Base-by-base conservation (phyloP, 2,888 invertebrate genomes). In the Synanthedon vespiformis region DNA sequence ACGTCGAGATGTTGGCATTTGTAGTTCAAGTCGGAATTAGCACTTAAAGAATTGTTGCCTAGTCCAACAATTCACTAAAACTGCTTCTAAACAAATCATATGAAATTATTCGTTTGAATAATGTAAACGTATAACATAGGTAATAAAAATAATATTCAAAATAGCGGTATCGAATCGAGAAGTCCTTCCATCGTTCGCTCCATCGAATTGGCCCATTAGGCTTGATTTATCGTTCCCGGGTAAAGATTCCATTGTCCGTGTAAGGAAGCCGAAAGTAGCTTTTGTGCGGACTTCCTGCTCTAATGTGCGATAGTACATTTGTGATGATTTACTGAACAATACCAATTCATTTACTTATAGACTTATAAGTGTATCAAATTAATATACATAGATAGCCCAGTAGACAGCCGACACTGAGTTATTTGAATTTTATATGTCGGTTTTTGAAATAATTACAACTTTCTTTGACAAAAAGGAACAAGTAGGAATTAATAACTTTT, bases 221-320 rank as follows among this genome's bases (percentile, higher is more conserved):
- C 49, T 48, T 63, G 63, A 70, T 70, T 68, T 68, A 68, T 62
- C 52, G 55, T 51, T 47, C 51, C 40, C 51, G 34, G 52, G 48
- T 41, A 27, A 48, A 56, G 53, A 57, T 50, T 54, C 62, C 56
- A 61, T 68, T 65, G 63, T 52, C 56, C 48, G 48, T 48, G 22
- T 8, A 18, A 6, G 48, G 22, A 48, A 16, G 48, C 16, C 16
- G 48, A 48, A 16, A 13, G 48, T 16, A 48, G 48, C 16, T 16
- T 13, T 16, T 48, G 48, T 48, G 16, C 18, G 12, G 22, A 16
- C 12, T 48, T 22, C 48, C 22, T 48, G 16, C n/a, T 14, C 14
- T 14, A 48, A 48, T 48, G 48, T 52, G 41, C 44, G 52, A 34
- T 52, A 57, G 53, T 57, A 55, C 63, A 62, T 58, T 61, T 52